phyloP scores from a whole-genome alignment of 2,797 vertebrate genomes.

The Paedocypris micromegethes region DNA sequence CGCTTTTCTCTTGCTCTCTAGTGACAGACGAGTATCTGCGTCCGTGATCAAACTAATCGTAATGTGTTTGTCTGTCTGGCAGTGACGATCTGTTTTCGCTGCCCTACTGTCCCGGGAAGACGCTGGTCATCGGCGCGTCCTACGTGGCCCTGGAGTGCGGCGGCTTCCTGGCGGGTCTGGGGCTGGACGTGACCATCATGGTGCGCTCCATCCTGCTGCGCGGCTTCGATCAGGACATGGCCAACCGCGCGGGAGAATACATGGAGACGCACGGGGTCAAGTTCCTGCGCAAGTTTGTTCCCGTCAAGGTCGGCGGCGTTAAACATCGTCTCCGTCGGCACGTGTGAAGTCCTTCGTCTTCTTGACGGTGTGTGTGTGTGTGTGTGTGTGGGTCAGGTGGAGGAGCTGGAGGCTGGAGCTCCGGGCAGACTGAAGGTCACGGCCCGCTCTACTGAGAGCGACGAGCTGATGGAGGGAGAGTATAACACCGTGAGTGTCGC shows the following conservation, averaged over 20 bases:
- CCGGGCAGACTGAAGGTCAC: constrained; percentile 87
- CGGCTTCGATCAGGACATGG: constrained; percentile 96
- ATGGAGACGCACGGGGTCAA: constrained; percentile 87
- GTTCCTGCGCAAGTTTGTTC: constrained; percentile 83
- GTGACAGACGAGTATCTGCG: neutral
- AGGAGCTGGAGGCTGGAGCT: constrained; percentile 82
- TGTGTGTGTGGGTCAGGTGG: constrained; percentile 64
- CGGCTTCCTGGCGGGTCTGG: constrained; percentile 86
- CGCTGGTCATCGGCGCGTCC: constrained; percentile 88
- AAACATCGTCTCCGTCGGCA: neutral
- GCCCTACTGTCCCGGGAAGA: constrained; percentile 89
- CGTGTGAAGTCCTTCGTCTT: neutral
- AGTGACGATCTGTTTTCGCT: constrained; percentile 95
- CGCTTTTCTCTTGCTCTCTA: too few relatives aligned
- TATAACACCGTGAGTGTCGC: constrained; percentile 85
- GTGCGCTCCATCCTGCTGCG: constrained; percentile 90
- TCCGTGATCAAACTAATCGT: too few relatives aligned
- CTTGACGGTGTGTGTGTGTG: neutral
- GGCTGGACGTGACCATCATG: constrained; percentile 90
- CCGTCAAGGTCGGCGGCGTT: constrained; percentile 69
- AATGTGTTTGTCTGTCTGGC: constrained; percentile 9
- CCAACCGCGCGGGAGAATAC: constrained; percentile 80
- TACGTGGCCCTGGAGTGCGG: constrained; percentile 93
- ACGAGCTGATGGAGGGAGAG: constrained; percentile 74
- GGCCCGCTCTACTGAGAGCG: constrained; percentile 79